Conservation (phyloP, 2,113 vertebrate species). For the Dissostichus mawsoni region DNA sequence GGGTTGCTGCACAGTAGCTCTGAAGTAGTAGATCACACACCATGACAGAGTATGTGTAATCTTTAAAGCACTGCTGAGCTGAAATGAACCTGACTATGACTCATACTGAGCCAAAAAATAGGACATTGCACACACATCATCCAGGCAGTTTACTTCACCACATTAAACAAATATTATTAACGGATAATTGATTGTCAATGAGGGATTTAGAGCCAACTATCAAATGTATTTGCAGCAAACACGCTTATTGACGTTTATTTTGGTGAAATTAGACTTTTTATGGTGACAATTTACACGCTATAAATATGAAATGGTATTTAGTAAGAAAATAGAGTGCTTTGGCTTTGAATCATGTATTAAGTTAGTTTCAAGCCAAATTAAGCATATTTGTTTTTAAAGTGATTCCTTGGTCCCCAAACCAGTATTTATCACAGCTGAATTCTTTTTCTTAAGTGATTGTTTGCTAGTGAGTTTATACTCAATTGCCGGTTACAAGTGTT, state of each 20-base stretch:
- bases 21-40: not conserved
- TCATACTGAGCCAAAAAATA: not conserved
- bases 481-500: not conserved
- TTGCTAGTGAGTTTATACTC: not conserved
- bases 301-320: constrained; percentile 11
- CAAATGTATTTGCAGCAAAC: not conserved
- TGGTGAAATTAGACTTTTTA: not conserved
- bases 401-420: constrained; percentile 1
- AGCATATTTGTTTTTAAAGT: constrained; percentile 12
- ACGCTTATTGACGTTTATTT: not conserved
- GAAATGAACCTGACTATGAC: not conserved
- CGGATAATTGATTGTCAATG: not conserved
- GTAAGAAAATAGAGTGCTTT: constrained; percentile 41
- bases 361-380: constrained; percentile 19
- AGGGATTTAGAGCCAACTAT: not conserved
- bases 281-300: constrained; percentile 7
- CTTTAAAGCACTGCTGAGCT: constrained; percentile 19
- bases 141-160: constrained; percentile 4
- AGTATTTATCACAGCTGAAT: not conserved
- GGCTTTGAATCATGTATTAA: constrained; percentile 3
- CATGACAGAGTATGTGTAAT: not conserved
- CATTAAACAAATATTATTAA: not conserved
- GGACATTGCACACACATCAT: not conserved
- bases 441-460: not conserved
- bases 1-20: constrained; percentile 4